Conservation (phyloP, 2,888 invertebrate genomes). For the Hypena proboscidalis region DNA sequence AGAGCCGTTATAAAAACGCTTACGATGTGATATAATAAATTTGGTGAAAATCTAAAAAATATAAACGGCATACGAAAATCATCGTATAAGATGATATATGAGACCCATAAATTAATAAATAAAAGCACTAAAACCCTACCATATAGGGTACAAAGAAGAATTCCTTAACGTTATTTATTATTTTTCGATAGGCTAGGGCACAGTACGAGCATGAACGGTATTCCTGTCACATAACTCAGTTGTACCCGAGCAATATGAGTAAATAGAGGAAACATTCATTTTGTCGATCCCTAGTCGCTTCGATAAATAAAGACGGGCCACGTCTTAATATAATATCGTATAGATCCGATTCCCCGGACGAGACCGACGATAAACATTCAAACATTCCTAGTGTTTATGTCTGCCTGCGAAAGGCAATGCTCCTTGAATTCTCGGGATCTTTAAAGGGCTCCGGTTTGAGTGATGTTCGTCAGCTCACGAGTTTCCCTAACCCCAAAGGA, state of each 20-base stretch:
- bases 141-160: conserved; percentile 8
- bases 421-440: conserved; percentile 46
- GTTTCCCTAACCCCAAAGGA: conserved; percentile 42
- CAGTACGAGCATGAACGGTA: conserved; percentile 14
- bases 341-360: conserved; percentile 30
- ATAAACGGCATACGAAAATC: too few relatives aligned
- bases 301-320: conserved; percentile 48
- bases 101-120: not conserved
- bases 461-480: conserved; percentile 42
- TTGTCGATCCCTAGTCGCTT: conserved; percentile 34
- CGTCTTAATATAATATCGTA: conserved; percentile 31
- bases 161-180: conserved; percentile 10
- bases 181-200: conserved; percentile 12
- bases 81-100: too few relatives aligned
- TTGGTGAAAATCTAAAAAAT: too few relatives aligned
- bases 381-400: conserved; percentile 48
- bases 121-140: conserved; percentile 4
- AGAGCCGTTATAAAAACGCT: too few relatives aligned
- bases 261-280: conserved; percentile 44
- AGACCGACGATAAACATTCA: too few relatives aligned
- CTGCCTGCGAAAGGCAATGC: conserved; percentile 33
- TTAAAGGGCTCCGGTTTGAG: conserved; percentile 39
- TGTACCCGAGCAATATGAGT: conserved; percentile 21
- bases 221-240: conserved; percentile 33
- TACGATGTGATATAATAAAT: too few relatives aligned